A percentile compares a stretch with the other conserved stretches of the same genome.
Conservation (phyloP, 2,797 vertebrate species). For the Dendrocincla fuliginosa region DNA sequence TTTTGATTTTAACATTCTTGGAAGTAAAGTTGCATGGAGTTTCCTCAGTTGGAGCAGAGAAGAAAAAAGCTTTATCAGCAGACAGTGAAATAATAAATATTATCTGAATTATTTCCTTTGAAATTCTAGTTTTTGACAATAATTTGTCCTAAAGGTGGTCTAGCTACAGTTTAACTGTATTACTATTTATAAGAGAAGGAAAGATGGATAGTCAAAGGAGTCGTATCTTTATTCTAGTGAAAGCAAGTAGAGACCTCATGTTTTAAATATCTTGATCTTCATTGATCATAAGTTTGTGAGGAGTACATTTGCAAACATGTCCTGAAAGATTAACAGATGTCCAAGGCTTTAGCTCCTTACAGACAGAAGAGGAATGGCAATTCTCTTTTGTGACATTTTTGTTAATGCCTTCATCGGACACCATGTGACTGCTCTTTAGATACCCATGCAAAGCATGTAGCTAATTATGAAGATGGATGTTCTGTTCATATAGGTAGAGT, state of each 20-base stretch:
- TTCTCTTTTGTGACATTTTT: background rate
- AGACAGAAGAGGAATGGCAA: background rate
- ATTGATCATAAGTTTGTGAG: background rate
- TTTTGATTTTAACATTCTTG: background rate
- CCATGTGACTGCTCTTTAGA: background rate
- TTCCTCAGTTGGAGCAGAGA: background rate
- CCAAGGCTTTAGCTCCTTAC: background rate
- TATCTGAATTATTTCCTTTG: background rate
- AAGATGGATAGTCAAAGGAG: background rate
- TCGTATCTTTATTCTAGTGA: background rate
- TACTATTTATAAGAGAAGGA: background rate
- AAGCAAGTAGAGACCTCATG: background rate
- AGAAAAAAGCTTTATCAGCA: background rate
- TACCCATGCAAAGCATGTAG: background rate
- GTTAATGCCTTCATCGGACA: background rate
- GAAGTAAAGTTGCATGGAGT: background rate
- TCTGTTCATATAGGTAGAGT: background rate
- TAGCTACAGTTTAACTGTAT: background rate
- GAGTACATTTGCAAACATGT: background rate
- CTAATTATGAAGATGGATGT: background rate
- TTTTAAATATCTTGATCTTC: background rate
- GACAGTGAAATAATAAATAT: background rate
- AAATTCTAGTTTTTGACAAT: background rate
- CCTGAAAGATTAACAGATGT: background rate
- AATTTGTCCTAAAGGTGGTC: background rate